phyloP scores from a whole-genome alignment of 2,797 vertebrate genomes.

The Gymnodraco acuticeps region DNA sequence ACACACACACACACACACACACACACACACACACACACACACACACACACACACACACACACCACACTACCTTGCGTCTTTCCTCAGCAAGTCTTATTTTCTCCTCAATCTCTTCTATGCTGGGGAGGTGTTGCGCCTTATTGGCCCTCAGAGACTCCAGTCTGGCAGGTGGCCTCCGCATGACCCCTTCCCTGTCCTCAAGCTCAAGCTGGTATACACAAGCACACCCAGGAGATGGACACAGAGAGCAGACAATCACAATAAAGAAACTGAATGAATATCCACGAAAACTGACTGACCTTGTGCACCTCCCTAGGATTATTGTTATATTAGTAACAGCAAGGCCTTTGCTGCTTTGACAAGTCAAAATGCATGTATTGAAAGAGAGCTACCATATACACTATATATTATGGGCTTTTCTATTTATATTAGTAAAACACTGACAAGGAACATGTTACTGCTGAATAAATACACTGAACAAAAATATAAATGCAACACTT shows the following conservation, averaged over 20 bases:
- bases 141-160: slow-evolving; percentile 86
- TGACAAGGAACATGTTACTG: no score
- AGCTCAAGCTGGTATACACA: slow-evolving; percentile 71
- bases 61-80: slow-evolving; percentile 75
- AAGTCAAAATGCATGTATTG: background rate
- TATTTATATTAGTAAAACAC: no score
- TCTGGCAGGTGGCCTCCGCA: slow-evolving; percentile 82
- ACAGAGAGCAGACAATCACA: slow-evolving; percentile 16
- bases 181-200: slow-evolving; percentile 64
- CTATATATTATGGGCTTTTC: no score
- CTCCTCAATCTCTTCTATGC: slow-evolving; percentile 82
- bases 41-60: background rate
- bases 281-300: no score
- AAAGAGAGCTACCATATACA: no score
- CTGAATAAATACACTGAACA: no score
- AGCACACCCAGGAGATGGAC: slow-evolving; percentile 26
- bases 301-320: no score
- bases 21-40: slow-evolving; percentile 2
- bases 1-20: background rate
- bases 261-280: background rate
- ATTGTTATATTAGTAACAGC: no score
- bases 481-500: no score
- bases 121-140: slow-evolving; percentile 73
- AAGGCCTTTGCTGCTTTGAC: no score
- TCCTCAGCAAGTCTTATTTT: slow-evolving; percentile 83